Base-by-base conservation (phyloP, 2,113 vertebrate genomes). In the Prinia subflava region DNA sequence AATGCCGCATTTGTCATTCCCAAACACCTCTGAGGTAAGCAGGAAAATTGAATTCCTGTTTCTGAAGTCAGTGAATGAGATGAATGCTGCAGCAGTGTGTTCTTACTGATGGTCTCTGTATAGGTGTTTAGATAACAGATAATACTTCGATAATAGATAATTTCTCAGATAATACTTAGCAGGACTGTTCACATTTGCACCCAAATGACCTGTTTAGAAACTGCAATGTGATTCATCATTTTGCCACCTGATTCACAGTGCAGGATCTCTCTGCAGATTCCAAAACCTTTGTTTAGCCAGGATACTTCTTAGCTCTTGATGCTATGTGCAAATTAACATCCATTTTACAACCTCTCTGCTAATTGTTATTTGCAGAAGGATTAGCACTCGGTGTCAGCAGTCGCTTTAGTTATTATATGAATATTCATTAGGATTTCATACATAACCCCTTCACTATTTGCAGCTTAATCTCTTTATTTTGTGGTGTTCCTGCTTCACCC, bases 341-440 rank as follows among this genome's bases (percentile, higher is more conserved):
- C 82, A 73, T 94, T 96, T 96, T 94, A 94, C 73, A 89, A 69
- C 59, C 35, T 79, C 20, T 8, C 50, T 87, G 65, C 65, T 96
- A 94, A 95, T 68, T 95, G 91, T 78, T 91, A 90, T 91, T 96
- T 97, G 92, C 68, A 56, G 80, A 74, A 85, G 64, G 70, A 89
- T 92, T 91, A 87, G 25, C 21, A 25, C 87, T 86, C 25, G 7
- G 39, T 52, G 56, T 41, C 90, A 88, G 93, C 60, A 94, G 91
- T 86, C 25, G 7, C 81, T 93, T 86, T 53, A 88, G 82, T 59
- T 88, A 28, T 70, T 67, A 42, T 42, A 94, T 95, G 92, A 92
- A 95, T 96, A 97, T 95, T 94, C 96, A 97, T 90, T 53, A 84
- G 65, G n/a, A 56, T 83, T 86, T 94, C 50, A 56, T 76, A 95